Evolutionary conservation across 2,888 invertebrate species (phyloP).

Genomic region (Patella caerulea): DNA sequence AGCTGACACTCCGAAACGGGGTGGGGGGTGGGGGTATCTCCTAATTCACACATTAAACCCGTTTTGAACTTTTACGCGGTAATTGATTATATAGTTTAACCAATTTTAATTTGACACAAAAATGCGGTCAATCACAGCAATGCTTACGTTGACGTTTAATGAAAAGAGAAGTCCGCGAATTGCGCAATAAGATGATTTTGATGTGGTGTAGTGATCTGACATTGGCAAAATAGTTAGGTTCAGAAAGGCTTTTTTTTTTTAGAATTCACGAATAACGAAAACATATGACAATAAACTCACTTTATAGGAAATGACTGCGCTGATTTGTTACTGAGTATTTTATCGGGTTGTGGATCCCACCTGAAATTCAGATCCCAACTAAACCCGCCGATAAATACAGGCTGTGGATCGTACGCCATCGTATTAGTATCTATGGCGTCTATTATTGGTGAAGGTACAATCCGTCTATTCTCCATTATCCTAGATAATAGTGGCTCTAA

Average conservation of each 20-base stretch:
- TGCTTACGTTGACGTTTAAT: too few relatives aligned
- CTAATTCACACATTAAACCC: too few relatives aligned
- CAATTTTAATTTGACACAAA: too few relatives aligned
- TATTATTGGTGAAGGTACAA: conserved; percentile 84
- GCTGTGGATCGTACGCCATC: conserved; percentile 89
- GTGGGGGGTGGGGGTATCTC: too few relatives aligned
- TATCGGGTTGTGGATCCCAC: conserved; percentile 87
- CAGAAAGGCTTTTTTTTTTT: not conserved
- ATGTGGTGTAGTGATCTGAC: too few relatives aligned
- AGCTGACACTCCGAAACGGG: too few relatives aligned
- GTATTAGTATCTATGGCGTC: conserved; percentile 97
- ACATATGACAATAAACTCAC: not conserved
- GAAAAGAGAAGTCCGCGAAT: too few relatives aligned
- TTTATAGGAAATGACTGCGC: not conserved
- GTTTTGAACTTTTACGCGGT: too few relatives aligned
- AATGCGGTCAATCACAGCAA: too few relatives aligned
- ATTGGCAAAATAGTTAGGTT: too few relatives aligned
- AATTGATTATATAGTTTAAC: too few relatives aligned
- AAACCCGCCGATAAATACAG: conserved; percentile 89
- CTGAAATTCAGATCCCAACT: conserved; percentile 98
- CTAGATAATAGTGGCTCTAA: conserved; percentile 86
- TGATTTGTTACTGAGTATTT: not conserved
- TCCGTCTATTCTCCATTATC: conserved; percentile 79
- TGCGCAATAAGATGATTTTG: too few relatives aligned
- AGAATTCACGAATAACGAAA: not conserved